These are phyloP conservation scores for Pelochelys cantorii DNA, from an alignment of 2,797 vertebrate genomes.

Conservation along the genomic window DNA sequence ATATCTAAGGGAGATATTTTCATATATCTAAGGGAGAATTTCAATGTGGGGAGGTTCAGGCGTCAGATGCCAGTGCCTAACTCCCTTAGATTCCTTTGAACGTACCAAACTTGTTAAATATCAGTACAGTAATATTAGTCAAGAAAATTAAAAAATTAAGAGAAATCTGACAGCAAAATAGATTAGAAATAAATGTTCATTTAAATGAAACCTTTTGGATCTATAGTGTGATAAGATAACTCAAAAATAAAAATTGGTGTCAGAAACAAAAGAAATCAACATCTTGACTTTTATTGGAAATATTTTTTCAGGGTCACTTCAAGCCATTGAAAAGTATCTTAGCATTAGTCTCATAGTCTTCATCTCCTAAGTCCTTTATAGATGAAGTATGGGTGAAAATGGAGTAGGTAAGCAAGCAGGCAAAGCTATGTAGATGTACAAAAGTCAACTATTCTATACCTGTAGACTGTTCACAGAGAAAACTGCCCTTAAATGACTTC, in stretches of 20 bases:
- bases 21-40: not conserved
- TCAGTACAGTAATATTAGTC: constrained; percentile 68
- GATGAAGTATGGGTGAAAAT: not conserved
- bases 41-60: not conserved
- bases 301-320: not conserved
- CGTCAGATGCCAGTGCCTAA: not conserved
- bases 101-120: constrained; percentile 65
- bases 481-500: not conserved
- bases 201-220: constrained; percentile 3
- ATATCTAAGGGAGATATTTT: rapidly evolving
- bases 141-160: constrained; percentile 65
- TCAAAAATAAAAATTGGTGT: not conserved
- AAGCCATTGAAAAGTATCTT: not conserved
- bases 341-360: not conserved
- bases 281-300: not conserved
- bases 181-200: constrained; percentile 30
- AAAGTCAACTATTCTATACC: not conserved
- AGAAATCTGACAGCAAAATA: not conserved
- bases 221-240: constrained; percentile 12
- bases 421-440: not conserved
- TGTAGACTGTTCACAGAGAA: not conserved
- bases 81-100: not conserved
- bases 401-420: not conserved
- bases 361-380: not conserved
- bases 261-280: not conserved